Percentiles rank a stretch among this genome's conserved stretches.
Conservation (phyloP, 2,888 invertebrate genomes). For the Drosophila pseudotalamancana region DNA sequence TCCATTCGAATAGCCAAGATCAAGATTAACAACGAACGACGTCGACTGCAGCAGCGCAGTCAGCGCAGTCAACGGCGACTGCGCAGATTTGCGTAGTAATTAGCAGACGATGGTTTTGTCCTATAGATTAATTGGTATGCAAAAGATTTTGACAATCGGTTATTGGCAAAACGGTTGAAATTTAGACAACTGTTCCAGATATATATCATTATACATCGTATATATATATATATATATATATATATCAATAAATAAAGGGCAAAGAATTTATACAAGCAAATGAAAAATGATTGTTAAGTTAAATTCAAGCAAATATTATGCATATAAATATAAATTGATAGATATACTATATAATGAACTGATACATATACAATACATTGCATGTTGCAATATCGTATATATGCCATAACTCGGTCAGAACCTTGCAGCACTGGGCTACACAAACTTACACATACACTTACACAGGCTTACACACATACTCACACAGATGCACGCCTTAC, state of each 20-base stretch:
- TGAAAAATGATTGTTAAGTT: conserved; percentile 10
- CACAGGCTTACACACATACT: too few species aligned
- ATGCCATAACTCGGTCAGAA: conserved; percentile 37
- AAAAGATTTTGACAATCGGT: conserved; percentile 34
- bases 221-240: conserved; percentile 4
- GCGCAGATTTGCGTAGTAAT: conserved; percentile 70
- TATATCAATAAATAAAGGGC: conserved; percentile 39
- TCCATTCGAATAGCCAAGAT: conserved; percentile 81
- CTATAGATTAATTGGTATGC: too few species aligned
- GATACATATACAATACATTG: conserved; percentile 69
- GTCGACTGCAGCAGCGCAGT: conserved; percentile 59
- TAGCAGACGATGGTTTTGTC: too few species aligned
- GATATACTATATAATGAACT: conserved; percentile 71
- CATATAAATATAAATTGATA: conserved; percentile 49
- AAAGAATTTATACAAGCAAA: conserved; percentile 42
- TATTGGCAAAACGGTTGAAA: conserved; percentile 12
- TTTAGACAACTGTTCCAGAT: conserved; percentile 5
- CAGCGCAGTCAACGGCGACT: conserved; percentile 58
- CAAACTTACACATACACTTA: neutral
- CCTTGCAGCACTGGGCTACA: conserved; percentile 19
- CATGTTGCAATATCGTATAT: conserved; percentile 48
- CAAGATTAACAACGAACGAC: conserved; percentile 80
- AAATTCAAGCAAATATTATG: conserved; percentile 34
- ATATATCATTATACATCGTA: conserved; percentile 16
- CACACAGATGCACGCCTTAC: conserved; percentile 13